Evolutionary conservation across 1,140 invertebrate species (phyloP).

Genomic region (Luehdorfia chinensis): DNA sequence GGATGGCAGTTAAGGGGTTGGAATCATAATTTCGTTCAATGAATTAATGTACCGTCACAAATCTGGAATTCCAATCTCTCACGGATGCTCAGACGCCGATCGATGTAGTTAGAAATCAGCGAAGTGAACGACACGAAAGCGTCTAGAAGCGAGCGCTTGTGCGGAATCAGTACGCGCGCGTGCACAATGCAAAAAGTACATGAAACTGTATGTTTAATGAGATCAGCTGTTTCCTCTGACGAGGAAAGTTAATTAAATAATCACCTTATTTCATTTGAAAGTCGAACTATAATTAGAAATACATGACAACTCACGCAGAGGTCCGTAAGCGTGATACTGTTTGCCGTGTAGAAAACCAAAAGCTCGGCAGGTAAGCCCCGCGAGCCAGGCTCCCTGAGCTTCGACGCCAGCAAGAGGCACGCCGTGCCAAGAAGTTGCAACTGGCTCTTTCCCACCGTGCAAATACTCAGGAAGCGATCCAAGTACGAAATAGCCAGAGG

Average conservation of each 20-base stretch:
- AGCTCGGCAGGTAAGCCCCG: conserved; percentile 87
- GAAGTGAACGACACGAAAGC: conserved; percentile 42
- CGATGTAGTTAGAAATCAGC: conserved; percentile 38
- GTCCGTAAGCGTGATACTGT: conserved; percentile 90
- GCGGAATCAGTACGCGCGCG: conserved; percentile 26
- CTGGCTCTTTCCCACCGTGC: conserved; percentile 87
- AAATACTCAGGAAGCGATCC: conserved; percentile 92
- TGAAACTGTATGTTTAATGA: conserved; percentile 43
- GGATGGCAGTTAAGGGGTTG: conserved; percentile 1
- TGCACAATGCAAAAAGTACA: conserved; percentile 32
- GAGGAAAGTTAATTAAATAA: conserved; percentile 40
- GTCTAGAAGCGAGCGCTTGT: conserved; percentile 21
- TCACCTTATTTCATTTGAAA: conserved; percentile 6
- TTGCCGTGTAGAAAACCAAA: conserved; percentile 94
- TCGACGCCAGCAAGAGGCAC: conserved; percentile 93
- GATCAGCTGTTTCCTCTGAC: conserved; percentile 48
- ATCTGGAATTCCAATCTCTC: conserved; percentile 57
- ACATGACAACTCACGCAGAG: conserved; percentile 86
- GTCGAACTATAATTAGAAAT: not conserved
- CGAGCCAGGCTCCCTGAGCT: conserved; percentile 87
- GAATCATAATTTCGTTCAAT: conserved; percentile 22
- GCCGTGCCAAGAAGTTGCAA: conserved; percentile 93
- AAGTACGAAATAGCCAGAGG: conserved; percentile 93
- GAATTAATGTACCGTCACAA: conserved; percentile 41
- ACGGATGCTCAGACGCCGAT: conserved; percentile 43